These are phyloP conservation scores for Cossypha dichroa DNA, from an alignment of 2,797 vertebrate species.

Conservation along the genomic window DNA sequence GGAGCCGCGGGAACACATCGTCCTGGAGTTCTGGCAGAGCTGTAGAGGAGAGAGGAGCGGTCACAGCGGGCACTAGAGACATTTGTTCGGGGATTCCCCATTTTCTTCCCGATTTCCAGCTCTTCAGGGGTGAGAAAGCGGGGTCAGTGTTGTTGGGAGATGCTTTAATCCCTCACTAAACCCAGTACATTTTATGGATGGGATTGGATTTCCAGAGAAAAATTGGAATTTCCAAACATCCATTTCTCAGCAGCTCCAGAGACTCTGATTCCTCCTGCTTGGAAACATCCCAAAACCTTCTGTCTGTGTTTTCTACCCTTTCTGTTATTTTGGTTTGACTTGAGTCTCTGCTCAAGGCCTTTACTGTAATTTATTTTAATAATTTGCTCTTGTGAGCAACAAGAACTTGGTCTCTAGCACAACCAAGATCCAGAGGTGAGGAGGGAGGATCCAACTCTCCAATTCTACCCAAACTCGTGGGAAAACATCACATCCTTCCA, in stretches of 20 bases:
- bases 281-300: not conserved
- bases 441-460: not conserved
- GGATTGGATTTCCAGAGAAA: not conserved
- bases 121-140: rapidly evolving
- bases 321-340: not conserved
- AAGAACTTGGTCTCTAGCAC: not conserved
- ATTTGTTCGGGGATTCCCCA: not conserved
- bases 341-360: not conserved
- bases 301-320: not conserved
- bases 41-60: not conserved
- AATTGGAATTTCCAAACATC: not conserved
- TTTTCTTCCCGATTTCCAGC: not conserved
- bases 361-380: rapidly evolving
- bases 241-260: not conserved
- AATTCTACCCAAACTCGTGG: not conserved
- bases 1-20: constrained; percentile 11
- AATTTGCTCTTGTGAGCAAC: not conserved
- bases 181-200: rapidly evolving
- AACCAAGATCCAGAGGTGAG: not conserved
- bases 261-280: not conserved
- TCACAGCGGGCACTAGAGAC: rapidly evolving
- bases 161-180: not conserved
- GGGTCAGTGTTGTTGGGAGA: not conserved
- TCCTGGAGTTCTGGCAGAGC: rapidly evolving
- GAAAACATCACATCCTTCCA: not conserved